phyloP scores from a whole-genome alignment of 2,113 vertebrate species.

The Pyrgilauda ruficollis region DNA sequence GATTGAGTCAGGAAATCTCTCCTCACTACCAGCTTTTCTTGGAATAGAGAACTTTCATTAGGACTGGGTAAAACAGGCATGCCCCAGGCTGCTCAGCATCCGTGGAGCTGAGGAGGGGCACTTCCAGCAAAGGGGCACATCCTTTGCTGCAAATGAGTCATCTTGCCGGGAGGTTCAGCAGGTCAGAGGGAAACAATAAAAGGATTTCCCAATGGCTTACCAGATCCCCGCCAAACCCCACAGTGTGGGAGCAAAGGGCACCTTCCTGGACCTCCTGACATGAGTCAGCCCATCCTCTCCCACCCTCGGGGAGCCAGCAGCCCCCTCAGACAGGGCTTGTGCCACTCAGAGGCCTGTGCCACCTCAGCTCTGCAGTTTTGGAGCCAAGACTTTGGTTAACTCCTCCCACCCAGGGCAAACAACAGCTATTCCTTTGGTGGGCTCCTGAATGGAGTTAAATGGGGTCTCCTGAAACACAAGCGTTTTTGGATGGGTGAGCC shows the following conservation, averaged over 20 bases:
- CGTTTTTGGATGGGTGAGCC: neutral
- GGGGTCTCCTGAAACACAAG: neutral
- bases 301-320: neutral
- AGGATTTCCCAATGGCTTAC: constrained; percentile 45
- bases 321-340: neutral
- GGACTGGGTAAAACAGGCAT: neutral
- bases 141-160: constrained; percentile 30
- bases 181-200: constrained; percentile 53
- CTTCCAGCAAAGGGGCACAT: constrained; percentile 29
- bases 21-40: neutral
- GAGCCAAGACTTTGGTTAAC: neutral
- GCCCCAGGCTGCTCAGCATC: neutral
- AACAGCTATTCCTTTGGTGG: neutral
- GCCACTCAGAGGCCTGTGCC: neutral
- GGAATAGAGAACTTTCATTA: neutral
- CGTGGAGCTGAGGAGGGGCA: neutral
- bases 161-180: neutral
- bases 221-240: constrained; percentile 9
- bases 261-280: neutral
- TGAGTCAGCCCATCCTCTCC: constrained; percentile 6
- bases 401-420: neutral
- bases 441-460: neutral
- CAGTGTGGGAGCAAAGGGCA: neutral
- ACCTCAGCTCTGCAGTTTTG: neutral
- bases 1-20: neutral